phyloP scores from a whole-genome alignment of 2,113 vertebrate genomes.

The Xenus cinereus region DNA sequence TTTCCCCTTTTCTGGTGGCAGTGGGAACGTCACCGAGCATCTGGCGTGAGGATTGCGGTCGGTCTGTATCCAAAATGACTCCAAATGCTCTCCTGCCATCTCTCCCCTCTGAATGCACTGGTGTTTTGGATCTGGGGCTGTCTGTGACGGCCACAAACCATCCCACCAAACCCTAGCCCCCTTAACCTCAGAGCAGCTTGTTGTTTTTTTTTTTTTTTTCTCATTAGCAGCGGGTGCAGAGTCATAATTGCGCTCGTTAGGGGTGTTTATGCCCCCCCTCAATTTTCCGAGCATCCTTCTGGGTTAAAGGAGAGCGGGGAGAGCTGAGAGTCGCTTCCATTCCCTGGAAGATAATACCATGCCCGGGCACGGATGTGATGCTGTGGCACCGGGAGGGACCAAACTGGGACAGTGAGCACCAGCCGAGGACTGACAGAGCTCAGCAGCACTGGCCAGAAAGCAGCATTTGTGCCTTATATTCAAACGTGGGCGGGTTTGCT shows the following conservation, averaged over 20 bases:
- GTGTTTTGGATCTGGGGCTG: neutral
- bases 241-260: neutral
- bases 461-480: neutral
- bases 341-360: accelerated
- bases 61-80: neutral
- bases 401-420: neutral
- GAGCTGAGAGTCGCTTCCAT: neutral
- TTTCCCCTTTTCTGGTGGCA: neutral
- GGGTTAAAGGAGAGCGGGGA: neutral
- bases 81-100: neutral
- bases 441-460: neutral
- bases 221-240: accelerated
- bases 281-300: neutral
- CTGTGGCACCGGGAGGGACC: neutral
- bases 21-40: neutral
- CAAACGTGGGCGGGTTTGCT: accelerated
- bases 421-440: neutral
- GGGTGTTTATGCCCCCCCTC: neutral
- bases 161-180: neutral
- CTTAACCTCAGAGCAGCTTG: neutral
- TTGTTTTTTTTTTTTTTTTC: neutral
- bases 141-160: neutral
- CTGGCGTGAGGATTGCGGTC: accelerated
- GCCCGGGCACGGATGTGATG: neutral
- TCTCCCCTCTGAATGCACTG: accelerated